Evolutionary conservation across 1,140 invertebrate species (phyloP), one percentile per base, ranked within the genome.

Genomic region (Mercenaria mercenaria): DNA sequence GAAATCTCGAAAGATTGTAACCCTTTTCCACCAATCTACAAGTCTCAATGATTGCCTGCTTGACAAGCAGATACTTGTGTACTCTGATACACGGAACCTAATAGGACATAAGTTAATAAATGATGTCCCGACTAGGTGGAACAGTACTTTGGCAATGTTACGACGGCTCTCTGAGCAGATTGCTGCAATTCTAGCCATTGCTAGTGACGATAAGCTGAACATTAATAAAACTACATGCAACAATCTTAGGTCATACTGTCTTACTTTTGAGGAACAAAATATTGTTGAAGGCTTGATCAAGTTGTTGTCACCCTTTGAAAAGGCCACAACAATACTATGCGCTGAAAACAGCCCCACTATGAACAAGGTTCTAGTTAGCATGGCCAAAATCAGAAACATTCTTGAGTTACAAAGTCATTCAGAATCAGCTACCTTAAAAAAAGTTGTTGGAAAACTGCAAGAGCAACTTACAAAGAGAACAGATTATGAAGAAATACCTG

Each of bases 231-330:
- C 85, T 8, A 76, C 79, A 37, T 34, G 10, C 23, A 59, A 69
- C 3, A 90, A 64, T 47, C 43, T 90, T 15, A 67, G 72, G 10
- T 29, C n/a, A 18, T 80, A 50, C 39, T 29, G 41, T 20, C 81
- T 52, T n/a, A 59, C 74, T 10, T 90, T 86, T 90, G 81, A 90
- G 18, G 89, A 90, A 85, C 83, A 72, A 2, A 29, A 13, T 52
- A 15, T 90, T 1, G 67, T 87, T 32, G 77, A 90, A 64, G 76
- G n/a, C 41, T 13, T 81, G 15, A 61, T 87, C 6, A 32, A 59
- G 1, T 20, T 86, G 4, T 39, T 90, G 11, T 11, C 34, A 52
- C 81, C 69, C 8, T 85, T 85, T 85, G 74, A 84, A 43, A 90
- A 79, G 26, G 88, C 88, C 23, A 90, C 88, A 56, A 34, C 32